phyloP scores from a whole-genome alignment of 2,888 invertebrate genomes.

The Orthonevra nobilis region DNA sequence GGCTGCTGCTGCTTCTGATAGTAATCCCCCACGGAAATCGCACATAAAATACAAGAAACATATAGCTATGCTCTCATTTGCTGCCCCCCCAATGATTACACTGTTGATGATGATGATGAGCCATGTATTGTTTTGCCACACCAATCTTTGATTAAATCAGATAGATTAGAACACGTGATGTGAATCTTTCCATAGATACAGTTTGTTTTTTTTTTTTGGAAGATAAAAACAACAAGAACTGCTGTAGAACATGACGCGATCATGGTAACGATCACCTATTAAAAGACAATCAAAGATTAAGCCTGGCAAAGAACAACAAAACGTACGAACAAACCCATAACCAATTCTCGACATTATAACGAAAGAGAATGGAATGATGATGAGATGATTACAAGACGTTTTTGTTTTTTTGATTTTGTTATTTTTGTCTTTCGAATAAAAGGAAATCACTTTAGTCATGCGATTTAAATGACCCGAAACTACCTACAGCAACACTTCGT shows the following conservation, averaged over 20 bases:
- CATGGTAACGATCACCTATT: conserved; percentile 51
- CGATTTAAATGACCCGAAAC: conserved; percentile 69
- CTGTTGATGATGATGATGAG: conserved; percentile 32
- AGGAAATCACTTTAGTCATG: conserved; percentile 69
- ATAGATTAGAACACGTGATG: conserved; percentile 18
- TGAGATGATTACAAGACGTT: conserved; percentile 61
- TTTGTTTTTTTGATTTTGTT: conserved; percentile 9
- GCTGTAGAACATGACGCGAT: neutral
- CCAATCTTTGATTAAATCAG: conserved; percentile 17
- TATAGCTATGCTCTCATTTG: too few relatives aligned
- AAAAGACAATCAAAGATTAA: conserved; percentile 63
- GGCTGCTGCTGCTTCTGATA: conserved; percentile 26
- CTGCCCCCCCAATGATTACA: neutral
- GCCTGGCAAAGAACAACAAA: conserved; percentile 1
- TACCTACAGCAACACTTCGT: too few relatives aligned
- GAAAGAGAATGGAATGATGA: conserved; percentile 60
- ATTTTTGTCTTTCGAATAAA: conserved; percentile 43
- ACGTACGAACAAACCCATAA: conserved; percentile 39
- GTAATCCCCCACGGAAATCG: conserved; percentile 55
- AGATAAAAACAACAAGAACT: neutral
- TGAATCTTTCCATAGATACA: too few relatives aligned
- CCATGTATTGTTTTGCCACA: conserved; percentile 22
- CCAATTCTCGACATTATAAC: conserved; percentile 44
- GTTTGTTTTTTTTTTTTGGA: too few relatives aligned
- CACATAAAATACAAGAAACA: conserved; percentile 21